A percentile compares a stretch with the other conserved stretches of the same genome.
Conservation (phyloP, 1,140 invertebrate species). For the Lamellibrachia luymesi region DNA sequence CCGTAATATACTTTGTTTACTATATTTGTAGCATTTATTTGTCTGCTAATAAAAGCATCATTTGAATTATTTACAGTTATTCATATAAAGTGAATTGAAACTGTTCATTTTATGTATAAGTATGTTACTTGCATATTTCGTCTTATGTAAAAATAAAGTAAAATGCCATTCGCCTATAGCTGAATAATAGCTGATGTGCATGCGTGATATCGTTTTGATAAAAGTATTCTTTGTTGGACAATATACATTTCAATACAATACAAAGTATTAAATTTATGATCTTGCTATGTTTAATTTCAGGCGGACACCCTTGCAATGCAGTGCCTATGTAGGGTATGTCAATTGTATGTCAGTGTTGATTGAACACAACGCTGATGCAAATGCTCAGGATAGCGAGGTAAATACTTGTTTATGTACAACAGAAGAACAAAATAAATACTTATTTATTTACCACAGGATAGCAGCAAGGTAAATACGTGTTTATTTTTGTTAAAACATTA, state of each 20-base stretch:
- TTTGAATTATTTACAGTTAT: background rate
- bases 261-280: background rate
- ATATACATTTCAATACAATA: background rate
- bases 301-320: constrained; percentile 56
- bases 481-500: too few species aligned
- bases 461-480: too few species aligned
- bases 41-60: background rate
- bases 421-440: too few species aligned
- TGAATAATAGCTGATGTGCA: background rate
- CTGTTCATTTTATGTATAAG: background rate
- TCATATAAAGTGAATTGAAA: background rate
- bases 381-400: constrained; percentile 54
- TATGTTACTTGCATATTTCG: background rate
- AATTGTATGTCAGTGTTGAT: constrained; percentile 58
- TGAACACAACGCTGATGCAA: constrained; percentile 53
- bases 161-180: background rate
- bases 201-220: background rate
- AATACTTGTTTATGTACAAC: background rate
- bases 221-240: background rate
- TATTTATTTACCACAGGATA: too few species aligned
- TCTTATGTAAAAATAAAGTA: background rate
- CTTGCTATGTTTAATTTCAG: constrained; percentile 31
- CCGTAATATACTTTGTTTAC: too few species aligned
- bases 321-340: constrained; percentile 55
- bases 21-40: background rate